phyloP scores from a whole-genome alignment of 1,140 invertebrate genomes.

The Zophobas morio region DNA sequence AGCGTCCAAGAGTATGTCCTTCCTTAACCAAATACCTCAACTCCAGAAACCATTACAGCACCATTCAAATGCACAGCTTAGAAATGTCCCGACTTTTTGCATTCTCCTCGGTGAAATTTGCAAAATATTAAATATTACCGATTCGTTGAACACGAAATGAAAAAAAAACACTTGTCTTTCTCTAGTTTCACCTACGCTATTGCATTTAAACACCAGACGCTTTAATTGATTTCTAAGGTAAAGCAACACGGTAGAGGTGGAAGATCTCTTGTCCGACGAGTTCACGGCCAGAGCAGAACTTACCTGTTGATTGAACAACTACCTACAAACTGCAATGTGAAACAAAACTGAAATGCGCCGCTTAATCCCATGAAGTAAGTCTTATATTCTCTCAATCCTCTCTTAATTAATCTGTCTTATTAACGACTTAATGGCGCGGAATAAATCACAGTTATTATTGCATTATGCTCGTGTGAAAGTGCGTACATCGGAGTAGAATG shows the following conservation, averaged over 20 bases:
- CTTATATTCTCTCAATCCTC: background rate
- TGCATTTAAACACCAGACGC: background rate
- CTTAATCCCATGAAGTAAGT: constrained; percentile 44
- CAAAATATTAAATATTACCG: background rate
- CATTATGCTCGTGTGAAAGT: no score
- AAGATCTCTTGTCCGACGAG: constrained; percentile 42
- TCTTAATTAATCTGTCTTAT: background rate
- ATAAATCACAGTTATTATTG: background rate
- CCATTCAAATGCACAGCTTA: no score
- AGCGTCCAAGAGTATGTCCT: no score
- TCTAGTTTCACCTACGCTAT: constrained; percentile 12
- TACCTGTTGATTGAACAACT: constrained; percentile 34
- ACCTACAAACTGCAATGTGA: constrained; percentile 37
- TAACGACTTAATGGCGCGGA: background rate
- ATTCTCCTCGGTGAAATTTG: no score
- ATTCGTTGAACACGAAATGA: background rate
- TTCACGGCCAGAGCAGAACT: constrained; percentile 50
- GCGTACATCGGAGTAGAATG: no score
- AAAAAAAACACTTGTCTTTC: background rate
- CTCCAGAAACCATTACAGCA: no score
- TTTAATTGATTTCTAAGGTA: constrained; percentile 20
- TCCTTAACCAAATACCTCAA: no score
- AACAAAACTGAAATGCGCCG: constrained; percentile 23
- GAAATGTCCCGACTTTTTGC: no score
- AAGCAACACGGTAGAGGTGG: constrained; percentile 24